Evolutionary conservation across 2,113 vertebrate species (phyloP), one percentile per base, ranked within the genome.

Genomic region (Tamias sibiricus): DNA sequence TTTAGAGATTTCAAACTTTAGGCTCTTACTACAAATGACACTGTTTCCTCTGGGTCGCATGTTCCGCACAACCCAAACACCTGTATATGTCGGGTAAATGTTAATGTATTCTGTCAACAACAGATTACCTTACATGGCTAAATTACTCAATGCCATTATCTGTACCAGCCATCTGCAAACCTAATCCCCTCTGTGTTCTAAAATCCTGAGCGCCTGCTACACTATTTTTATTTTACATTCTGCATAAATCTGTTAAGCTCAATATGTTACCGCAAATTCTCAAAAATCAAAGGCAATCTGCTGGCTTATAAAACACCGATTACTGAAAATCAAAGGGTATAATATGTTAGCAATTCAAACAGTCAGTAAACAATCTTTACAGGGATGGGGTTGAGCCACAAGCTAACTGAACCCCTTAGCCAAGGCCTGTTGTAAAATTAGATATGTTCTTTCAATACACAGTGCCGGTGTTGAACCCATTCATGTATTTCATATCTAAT

Each of bases 241-340:
- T 95, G 98, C 97, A 98, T 98, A 99, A 99, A 99, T 99, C 98
- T 97, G 66, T 98, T 98, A 97, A 98, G 96, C 97, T 98, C 98
- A 99, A 99, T 98, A 98, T 98, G 98, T 96, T 98, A 95, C 96
- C 79, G 75, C 95, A 95, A 99, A 98, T 98, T 98, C 98, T 98
- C 98, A 97, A 98, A 96, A 98, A 99, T 98, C 98, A 98, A 98
- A 99, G 37, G 98, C 98, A 99, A 99, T 99, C 98, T 99, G 98
- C 97, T 95, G 98, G 96, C 95, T 98, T 98, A 98, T 98, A 98
- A 98, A 99, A 97, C 97, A 98, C 64, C 86, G 59, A 98, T 98
- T 98, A 98, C 98, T 97, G 98, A 98, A 98, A 98, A 98, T 98
- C 94, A 35, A 98, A 98, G 95, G 96, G 87, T 97, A 97, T 98